These are phyloP conservation scores for Cheirogaleus major DNA, from an alignment of 2,797 vertebrate species.

Conservation along the genomic window DNA sequence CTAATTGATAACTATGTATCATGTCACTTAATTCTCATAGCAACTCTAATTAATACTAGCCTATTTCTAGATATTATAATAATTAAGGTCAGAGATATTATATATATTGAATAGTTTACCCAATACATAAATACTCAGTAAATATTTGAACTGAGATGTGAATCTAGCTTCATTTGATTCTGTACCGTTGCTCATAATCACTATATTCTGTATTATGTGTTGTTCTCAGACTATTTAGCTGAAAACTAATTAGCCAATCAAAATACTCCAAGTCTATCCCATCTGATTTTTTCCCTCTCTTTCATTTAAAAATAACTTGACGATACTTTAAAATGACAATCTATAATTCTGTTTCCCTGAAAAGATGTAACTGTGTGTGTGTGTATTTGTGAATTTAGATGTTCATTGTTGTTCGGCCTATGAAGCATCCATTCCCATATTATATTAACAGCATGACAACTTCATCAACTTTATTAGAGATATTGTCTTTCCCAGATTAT, in stretches of 20 bases:
- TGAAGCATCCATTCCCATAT: background rate
- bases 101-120: background rate
- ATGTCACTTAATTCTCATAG: background rate
- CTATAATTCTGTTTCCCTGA: no score
- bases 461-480: background rate
- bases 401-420: background rate
- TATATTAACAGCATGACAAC: background rate
- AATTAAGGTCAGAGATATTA: background rate
- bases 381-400: background rate
- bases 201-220: background rate
- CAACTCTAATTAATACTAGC: background rate
- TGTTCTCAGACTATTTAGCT: background rate
- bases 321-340: background rate
- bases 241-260: background rate
- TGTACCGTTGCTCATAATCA: background rate
- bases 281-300: background rate
- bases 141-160: background rate
- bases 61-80: background rate
- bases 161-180: background rate
- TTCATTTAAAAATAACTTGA: background rate
- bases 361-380: background rate
- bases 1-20: background rate
- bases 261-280: background rate
- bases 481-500: background rate
- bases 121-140: background rate